Percentiles rank a stretch among this genome's conserved stretches.
These are phyloP conservation scores for Rafetus swinhoei DNA, from an alignment of 2,113 vertebrate genomes.

Conservation along the genomic window DNA sequence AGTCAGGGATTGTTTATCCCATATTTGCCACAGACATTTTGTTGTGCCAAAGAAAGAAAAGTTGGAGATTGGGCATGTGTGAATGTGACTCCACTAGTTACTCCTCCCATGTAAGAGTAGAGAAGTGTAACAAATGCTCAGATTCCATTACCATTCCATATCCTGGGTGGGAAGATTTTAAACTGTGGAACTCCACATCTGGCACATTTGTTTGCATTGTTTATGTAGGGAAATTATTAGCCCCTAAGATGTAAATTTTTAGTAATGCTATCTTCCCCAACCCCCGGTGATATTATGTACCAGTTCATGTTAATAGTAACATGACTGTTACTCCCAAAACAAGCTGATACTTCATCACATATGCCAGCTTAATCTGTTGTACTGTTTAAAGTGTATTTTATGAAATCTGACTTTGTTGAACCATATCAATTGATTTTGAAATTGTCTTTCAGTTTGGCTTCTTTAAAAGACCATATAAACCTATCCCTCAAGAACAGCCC, in stretches of 20 bases:
- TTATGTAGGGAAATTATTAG: not conserved
- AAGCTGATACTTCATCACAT: not conserved
- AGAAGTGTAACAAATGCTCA: not conserved
- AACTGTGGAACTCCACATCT: not conserved
- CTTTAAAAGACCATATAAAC: slow-evolving; percentile 89
- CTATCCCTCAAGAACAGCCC: slow-evolving; percentile 77
- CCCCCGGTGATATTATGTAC: not conserved
- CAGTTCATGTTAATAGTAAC: no score
- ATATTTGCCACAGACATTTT: not conserved
- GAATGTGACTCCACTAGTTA: rapidly evolving
- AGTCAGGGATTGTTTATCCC: not conserved
- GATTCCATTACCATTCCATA: not conserved
- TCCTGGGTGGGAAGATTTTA: not conserved
- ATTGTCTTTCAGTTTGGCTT: slow-evolving; percentile 88
- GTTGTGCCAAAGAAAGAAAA: not conserved
- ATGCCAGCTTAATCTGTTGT: not conserved
- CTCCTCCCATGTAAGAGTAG: not conserved
- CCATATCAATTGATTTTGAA: slow-evolving; percentile 1
- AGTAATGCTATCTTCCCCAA: not conserved
- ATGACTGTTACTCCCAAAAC: slow-evolving; percentile 3
- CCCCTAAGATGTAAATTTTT: not conserved
- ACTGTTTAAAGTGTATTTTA: not conserved
- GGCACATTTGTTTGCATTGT: not conserved
- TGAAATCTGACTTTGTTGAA: not conserved
- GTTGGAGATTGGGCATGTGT: not conserved